Conservation (phyloP, 2,888 invertebrate species). For the Campoplex nolae region DNA sequence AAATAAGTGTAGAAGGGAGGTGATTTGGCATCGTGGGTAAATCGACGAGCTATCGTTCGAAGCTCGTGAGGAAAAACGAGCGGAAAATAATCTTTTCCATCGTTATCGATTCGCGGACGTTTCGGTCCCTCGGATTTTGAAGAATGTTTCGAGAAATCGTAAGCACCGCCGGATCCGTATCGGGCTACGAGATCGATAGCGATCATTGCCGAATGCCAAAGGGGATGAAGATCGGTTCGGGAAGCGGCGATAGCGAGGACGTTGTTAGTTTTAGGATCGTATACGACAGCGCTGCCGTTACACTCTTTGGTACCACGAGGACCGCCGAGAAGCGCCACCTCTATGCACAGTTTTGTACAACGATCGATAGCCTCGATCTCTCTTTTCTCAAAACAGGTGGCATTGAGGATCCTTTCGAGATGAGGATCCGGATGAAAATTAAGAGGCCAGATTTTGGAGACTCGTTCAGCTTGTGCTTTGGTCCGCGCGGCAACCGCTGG, state of each 20-base stretch:
- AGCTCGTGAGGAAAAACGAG: conserved; percentile 47
- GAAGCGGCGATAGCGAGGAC: conserved; percentile 89
- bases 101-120: conserved; percentile 57
- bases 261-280: conserved; percentile 88
- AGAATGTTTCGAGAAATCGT: conserved; percentile 81
- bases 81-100: not conserved
- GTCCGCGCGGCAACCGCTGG: conserved; percentile 88
- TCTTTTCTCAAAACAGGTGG: conserved; percentile 86
- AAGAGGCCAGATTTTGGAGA: conserved; percentile 90
- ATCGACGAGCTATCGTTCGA: conserved; percentile 12
- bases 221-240: conserved; percentile 87
- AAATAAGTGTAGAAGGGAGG: conserved; percentile 86
- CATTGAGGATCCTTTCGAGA: conserved; percentile 89
- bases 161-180: conserved; percentile 91
- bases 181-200: conserved; percentile 94
- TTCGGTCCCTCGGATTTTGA: conserved; percentile 42
- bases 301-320: conserved; percentile 77
- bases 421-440: conserved; percentile 93
- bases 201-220: conserved; percentile 94
- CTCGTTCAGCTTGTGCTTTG: conserved; percentile 88
- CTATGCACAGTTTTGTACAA: conserved; percentile 87
- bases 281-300: conserved; percentile 87
- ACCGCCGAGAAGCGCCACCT: conserved; percentile 84
- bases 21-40: conserved; percentile 30
- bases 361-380: conserved; percentile 86